Conservation (phyloP, 2,113 vertebrate genomes). For the Isurus oxyrinchus region DNA sequence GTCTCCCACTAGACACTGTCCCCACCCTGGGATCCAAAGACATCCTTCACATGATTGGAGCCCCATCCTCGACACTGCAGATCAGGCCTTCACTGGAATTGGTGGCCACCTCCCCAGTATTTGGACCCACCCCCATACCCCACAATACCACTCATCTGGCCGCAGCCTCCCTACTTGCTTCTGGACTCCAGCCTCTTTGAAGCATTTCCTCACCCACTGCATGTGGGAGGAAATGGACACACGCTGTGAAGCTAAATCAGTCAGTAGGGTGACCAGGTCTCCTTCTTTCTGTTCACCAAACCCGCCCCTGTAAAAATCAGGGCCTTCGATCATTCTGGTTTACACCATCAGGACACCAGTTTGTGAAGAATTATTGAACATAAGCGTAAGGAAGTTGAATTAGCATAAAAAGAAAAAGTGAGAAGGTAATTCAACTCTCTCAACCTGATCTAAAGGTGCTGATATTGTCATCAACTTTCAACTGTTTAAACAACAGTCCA, state of each 20-base stretch:
- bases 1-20: background rate
- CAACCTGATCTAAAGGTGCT: background rate
- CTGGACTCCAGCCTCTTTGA: background rate
- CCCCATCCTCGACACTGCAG: background rate
- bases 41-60: background rate
- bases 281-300: background rate
- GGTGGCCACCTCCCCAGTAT: background rate
- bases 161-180: background rate
- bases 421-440: background rate
- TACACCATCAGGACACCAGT: background rate
- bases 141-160: background rate
- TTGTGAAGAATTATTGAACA: background rate
- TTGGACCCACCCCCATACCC: background rate
- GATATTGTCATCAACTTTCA: background rate
- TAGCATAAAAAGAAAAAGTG: background rate
- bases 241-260: background rate
- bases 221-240: background rate
- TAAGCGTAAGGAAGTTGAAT: background rate
- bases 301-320: background rate
- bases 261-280: background rate
- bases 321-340: background rate
- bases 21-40: background rate
- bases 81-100: background rate
- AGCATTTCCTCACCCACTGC: background rate
- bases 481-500: background rate